phyloP scores from a whole-genome alignment of 2,113 vertebrate species.

The Amphiprion ocellaris region DNA sequence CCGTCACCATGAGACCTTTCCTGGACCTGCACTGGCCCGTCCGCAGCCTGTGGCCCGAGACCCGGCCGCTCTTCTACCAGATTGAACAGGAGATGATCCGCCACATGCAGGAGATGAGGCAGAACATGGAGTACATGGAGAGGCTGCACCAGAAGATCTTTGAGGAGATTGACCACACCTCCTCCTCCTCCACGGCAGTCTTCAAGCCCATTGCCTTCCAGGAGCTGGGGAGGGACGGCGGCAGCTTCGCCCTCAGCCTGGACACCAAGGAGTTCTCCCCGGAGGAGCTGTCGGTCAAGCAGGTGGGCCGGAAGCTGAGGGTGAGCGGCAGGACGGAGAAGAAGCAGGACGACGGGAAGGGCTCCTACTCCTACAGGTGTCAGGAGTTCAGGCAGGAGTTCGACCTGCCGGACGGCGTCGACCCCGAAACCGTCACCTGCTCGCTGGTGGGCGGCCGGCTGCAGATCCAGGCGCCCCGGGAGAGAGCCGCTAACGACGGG shows the following conservation, averaged over 20 bases:
- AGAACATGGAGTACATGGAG: conserved; percentile 83
- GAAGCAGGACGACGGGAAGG: conserved; percentile 81
- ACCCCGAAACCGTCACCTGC: conserved; percentile 79
- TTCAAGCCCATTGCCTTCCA: conserved; percentile 80
- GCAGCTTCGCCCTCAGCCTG: conserved; percentile 79
- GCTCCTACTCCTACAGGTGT: conserved; percentile 78
- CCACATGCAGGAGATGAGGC: conserved; percentile 83
- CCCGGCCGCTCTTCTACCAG: conserved; percentile 80
- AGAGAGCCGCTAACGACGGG: conserved; percentile 39
- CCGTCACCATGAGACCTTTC: conserved; percentile 58
- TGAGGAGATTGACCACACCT: conserved; percentile 78
- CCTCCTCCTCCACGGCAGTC: background rate
- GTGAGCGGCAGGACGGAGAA: conserved; percentile 84
- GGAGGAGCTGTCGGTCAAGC: conserved; percentile 81
- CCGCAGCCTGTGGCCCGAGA: conserved; percentile 85
- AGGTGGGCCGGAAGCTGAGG: conserved; percentile 84
- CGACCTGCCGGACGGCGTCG: conserved; percentile 79
- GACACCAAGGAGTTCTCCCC: conserved; percentile 82
- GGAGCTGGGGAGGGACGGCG: conserved; percentile 49
- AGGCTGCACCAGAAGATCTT: conserved; percentile 83
- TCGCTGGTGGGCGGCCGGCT: conserved; percentile 79
- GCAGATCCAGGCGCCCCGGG: conserved; percentile 79
- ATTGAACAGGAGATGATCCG: conserved; percentile 83
- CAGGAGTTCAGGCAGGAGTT: conserved; percentile 87
- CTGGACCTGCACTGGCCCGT: conserved; percentile 83